Conservation (phyloP, 2,797 vertebrate genomes). For the Remorina albescens region DNA sequence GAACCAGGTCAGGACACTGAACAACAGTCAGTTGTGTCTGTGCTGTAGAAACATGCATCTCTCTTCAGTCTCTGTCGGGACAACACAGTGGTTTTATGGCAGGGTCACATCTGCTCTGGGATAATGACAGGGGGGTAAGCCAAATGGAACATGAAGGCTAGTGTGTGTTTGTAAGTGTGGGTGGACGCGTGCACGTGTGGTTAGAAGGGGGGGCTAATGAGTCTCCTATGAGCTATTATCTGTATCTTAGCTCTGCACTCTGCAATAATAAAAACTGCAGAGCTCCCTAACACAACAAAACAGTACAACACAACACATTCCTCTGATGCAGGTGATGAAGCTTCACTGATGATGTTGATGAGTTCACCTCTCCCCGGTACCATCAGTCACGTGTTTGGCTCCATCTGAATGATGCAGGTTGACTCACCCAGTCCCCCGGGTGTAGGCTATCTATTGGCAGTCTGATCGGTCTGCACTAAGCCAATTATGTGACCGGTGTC, state of each 20-base stretch:
- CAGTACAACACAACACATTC: neutral
- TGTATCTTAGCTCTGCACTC: conserved; percentile 63
- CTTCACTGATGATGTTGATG: too few relatives aligned
- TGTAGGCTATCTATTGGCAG: conserved; percentile 50
- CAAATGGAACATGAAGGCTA: conserved; percentile 78
- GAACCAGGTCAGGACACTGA: neutral
- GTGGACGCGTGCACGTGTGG: conserved; percentile 16
- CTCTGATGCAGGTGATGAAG: too few relatives aligned
- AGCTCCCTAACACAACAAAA: conserved; percentile 59
- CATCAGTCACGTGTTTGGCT: too few relatives aligned
- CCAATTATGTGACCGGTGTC: conserved; percentile 73
- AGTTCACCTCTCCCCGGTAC: too few relatives aligned
- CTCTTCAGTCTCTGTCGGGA: conserved; percentile 58
- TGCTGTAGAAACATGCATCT: conserved; percentile 39
- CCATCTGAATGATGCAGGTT: too few relatives aligned
- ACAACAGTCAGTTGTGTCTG: conserved; percentile 26
- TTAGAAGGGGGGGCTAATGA: conserved; percentile 71
- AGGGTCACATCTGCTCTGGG: conserved; percentile 83
- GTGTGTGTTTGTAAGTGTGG: conserved; percentile 37
- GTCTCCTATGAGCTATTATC: conserved; percentile 82
- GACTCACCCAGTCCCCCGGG: conserved; percentile 17
- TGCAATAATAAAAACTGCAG: conserved; percentile 73
- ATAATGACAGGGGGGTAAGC: conserved; percentile 80
- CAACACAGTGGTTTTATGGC: conserved; percentile 78
- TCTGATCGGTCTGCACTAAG: conserved; percentile 68